Evolutionary conservation across 37 sponge, comb jelly and placozoan genomes (phyloP).

Genomic region (Sycon ciliatum): DNA sequence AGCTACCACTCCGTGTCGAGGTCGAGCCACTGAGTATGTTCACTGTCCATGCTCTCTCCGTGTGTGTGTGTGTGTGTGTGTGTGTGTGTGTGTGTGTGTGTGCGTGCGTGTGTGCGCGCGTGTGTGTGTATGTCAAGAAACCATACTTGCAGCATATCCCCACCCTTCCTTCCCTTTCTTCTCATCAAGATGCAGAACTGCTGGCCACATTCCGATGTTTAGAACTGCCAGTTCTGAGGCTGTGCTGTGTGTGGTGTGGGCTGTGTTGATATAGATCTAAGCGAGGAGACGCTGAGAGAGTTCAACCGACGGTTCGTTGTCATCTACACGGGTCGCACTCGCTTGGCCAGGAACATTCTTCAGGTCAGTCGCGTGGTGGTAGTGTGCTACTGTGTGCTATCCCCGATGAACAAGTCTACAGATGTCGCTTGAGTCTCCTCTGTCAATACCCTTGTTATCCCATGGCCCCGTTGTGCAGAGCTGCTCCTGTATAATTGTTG

Average conservation of each 20-base stretch:
- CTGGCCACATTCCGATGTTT: no score
- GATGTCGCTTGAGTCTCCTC: no score
- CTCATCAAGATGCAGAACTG: no score
- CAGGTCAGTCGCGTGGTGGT: no score
- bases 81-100: not conserved
- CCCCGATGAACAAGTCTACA: no score
- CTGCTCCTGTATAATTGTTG: no score
- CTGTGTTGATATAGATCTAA: slow-evolving; percentile 11
- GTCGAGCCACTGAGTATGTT: not conserved
- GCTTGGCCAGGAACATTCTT: slow-evolving; percentile 74
- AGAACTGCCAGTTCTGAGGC: no score
- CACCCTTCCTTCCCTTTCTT: not conserved
- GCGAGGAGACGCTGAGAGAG: slow-evolving; percentile 34
- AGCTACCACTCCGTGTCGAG: slow-evolving; percentile 8
- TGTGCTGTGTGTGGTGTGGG: no score
- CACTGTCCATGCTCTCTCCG: no score
- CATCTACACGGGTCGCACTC: slow-evolving; percentile 70
- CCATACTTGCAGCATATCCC: slow-evolving; percentile 28
- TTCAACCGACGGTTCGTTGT: slow-evolving; percentile 50
- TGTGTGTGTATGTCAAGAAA: not conserved
- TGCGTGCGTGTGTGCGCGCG: not conserved
- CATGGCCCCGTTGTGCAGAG: no score
- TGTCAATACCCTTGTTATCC: no score
- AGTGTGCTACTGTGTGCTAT: not conserved
- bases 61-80: no score